Evolutionary conservation across 2,888 invertebrate genomes (phyloP).

Genomic region (Hypselothyrea guttata): DNA sequence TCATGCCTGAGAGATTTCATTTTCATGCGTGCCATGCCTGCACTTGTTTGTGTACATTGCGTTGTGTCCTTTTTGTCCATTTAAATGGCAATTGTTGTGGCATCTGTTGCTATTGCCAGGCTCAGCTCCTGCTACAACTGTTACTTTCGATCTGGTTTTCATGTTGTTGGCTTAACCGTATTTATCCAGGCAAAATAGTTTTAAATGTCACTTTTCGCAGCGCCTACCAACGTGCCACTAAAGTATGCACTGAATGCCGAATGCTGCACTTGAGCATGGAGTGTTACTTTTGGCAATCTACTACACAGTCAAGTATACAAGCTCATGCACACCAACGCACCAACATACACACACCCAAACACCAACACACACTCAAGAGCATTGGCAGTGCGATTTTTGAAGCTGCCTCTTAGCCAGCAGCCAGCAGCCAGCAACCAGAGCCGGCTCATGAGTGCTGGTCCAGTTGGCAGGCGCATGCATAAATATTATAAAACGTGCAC

Average conservation of each 20-base stretch:
- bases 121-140: conserved; percentile 10
- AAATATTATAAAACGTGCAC: conserved; percentile 74
- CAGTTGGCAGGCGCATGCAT: conserved; percentile 68
- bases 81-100: conserved; percentile 64
- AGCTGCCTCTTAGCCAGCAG: conserved; percentile 20
- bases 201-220: conserved; percentile 70
- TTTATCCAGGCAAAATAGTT: conserved; percentile 64
- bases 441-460: conserved; percentile 55
- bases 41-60: conserved; percentile 27
- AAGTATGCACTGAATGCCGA: conserved; percentile 50
- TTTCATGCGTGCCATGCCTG: conserved; percentile 59
- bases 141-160: conserved; percentile 56
- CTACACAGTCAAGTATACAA: conserved; percentile 13
- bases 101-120: conserved; percentile 63
- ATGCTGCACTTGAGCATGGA: conserved; percentile 54
- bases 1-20: conserved; percentile 56
- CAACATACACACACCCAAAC: conserved; percentile 15
- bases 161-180: conserved; percentile 52
- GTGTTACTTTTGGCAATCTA: conserved; percentile 73
- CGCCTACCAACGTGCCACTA: conserved; percentile 50
- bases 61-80: conserved; percentile 50
- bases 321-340: too few relatives aligned
- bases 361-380: conserved; percentile 8
- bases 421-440: background rate
- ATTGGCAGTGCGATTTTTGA: conserved; percentile 28